A percentile compares a stretch with the other conserved stretches of the same genome.
phyloP scores from a whole-genome alignment of 2,113 vertebrate species.

The Ahaetulla prasina region DNA sequence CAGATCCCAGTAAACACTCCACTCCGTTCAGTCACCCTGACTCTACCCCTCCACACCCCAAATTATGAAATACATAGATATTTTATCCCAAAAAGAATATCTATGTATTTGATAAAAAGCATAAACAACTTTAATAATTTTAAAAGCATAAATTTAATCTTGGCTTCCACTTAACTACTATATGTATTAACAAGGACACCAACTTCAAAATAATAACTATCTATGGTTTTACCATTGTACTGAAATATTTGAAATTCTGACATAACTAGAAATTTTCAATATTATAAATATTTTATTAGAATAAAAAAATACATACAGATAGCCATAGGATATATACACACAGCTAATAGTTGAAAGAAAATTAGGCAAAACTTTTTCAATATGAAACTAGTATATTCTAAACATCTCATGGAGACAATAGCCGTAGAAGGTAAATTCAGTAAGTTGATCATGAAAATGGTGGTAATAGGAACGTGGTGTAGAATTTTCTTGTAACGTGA shows the following conservation, averaged over 20 bases:
- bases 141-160: neutral
- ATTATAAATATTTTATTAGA: slow-evolving; percentile 77
- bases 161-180: neutral
- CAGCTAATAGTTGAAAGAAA: slow-evolving; percentile 73
- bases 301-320: slow-evolving; percentile 78
- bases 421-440: slow-evolving; percentile 69
- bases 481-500: slow-evolving; percentile 41
- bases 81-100: neutral
- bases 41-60: too few species aligned
- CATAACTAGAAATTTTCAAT: slow-evolving; percentile 19
- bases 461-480: slow-evolving; percentile 50
- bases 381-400: slow-evolving; percentile 87
- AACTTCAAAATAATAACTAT: neutral
- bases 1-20: neutral
- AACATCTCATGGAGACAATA: slow-evolving; percentile 93
- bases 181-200: neutral
- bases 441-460: slow-evolving; percentile 57
- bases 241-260: neutral
- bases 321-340: slow-evolving; percentile 90
- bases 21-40: neutral
- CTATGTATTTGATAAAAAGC: neutral
- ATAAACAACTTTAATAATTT: neutral
- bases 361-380: slow-evolving; percentile 88
- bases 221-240: neutral
- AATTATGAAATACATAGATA: neutral